These are phyloP conservation scores for Pseudoatta argentina DNA, from an alignment of 1,140 invertebrate genomes.

Conservation along the genomic window DNA sequence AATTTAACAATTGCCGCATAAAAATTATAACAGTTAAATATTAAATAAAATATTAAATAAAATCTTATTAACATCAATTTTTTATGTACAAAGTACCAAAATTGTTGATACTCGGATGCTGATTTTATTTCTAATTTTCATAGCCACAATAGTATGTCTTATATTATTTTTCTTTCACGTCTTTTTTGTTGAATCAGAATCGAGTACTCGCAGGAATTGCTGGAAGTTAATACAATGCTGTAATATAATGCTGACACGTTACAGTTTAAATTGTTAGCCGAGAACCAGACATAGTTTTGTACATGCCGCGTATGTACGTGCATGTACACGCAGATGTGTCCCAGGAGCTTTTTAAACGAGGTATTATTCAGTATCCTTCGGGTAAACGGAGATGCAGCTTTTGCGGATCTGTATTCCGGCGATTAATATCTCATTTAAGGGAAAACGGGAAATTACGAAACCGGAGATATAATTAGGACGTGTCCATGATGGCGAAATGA, in stretches of 20 bases:
- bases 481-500: slow-evolving; percentile 45
- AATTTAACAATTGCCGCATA: neutral
- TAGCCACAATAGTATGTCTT: neutral
- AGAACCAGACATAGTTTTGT: slow-evolving; percentile 4
- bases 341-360: slow-evolving; percentile 24
- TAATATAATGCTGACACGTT: slow-evolving; percentile 19
- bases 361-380: slow-evolving; percentile 42
- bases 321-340: neutral
- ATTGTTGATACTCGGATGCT: neutral
- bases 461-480: slow-evolving; percentile 27
- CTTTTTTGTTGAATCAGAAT: neutral
- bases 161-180: neutral
- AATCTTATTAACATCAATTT: neutral
- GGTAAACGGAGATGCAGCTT: neutral
- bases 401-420: neutral
- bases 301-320: neutral
- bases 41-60: too few relatives aligned
- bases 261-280: slow-evolving; percentile 34
- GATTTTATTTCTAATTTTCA: neutral
- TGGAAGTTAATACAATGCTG: too few relatives aligned
- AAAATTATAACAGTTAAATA: neutral
- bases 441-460: slow-evolving; percentile 46
- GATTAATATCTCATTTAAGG: slow-evolving; percentile 56
- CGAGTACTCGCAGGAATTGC: neutral
- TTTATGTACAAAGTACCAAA: neutral